phyloP scores from a whole-genome alignment of 2,797 vertebrate genomes.

The Alca torda region DNA sequence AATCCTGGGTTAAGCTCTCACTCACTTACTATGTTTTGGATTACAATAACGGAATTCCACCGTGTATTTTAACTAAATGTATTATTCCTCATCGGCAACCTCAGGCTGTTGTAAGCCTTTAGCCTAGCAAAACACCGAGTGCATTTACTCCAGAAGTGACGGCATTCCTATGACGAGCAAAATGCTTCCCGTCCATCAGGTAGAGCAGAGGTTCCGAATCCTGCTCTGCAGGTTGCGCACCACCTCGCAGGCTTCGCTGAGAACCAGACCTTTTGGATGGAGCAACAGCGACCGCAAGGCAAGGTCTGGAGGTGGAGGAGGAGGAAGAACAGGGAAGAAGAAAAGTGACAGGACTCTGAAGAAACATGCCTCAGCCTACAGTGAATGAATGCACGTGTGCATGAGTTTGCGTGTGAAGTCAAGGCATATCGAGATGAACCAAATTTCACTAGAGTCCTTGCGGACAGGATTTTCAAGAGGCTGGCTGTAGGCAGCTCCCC shows the following conservation, averaged over 20 bases:
- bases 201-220: background rate
- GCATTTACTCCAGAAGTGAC: background rate
- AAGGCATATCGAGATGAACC: background rate
- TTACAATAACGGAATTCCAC: slow-evolving; percentile 12
- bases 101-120: background rate
- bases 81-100: slow-evolving; percentile 26
- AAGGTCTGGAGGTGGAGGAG: background rate
- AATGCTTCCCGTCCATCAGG: background rate
- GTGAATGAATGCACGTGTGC: background rate
- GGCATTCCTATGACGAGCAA: background rate
- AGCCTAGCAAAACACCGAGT: background rate
- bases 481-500: background rate
- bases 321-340: background rate
- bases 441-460: background rate
- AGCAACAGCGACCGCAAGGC: fast-evolving
- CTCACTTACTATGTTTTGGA: background rate
- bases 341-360: background rate
- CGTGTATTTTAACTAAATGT: slow-evolving; percentile 9
- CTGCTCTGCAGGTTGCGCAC: background rate
- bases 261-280: fast-evolving
- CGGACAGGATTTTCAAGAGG: background rate
- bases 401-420: background rate
- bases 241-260: background rate
- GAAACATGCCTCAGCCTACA: background rate
- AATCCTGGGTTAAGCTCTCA: background rate